phyloP scores from a whole-genome alignment of 2,113 vertebrate genomes.

The Dissostichus mawsoni region DNA sequence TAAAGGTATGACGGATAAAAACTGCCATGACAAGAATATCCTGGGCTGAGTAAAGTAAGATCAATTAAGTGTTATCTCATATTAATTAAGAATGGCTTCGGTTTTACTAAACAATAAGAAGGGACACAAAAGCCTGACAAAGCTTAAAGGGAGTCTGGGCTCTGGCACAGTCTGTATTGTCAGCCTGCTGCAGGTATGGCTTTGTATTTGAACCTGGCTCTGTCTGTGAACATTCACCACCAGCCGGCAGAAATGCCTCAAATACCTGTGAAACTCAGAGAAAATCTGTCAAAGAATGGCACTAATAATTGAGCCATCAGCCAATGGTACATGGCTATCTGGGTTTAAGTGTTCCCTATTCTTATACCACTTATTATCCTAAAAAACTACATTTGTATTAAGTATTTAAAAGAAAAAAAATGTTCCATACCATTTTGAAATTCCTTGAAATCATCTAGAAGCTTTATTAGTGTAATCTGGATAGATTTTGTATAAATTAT shows the following conservation, averaged over 20 bases:
- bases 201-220: conserved; percentile 62
- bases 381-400: background rate
- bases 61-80: conserved; percentile 14
- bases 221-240: conserved; percentile 29
- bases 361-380: background rate
- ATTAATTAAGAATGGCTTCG: conserved; percentile 34
- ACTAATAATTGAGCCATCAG: background rate
- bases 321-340: conserved; percentile 1
- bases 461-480: too few species aligned
- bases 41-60: background rate
- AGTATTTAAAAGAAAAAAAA: background rate
- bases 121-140: conserved; percentile 60
- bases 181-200: conserved; percentile 42
- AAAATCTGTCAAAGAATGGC: background rate
- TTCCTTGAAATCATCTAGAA: background rate
- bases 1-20: conserved; percentile 76
- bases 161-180: conserved; percentile 77
- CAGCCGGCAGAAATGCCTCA: conserved; percentile 35
- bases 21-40: conserved; percentile 8
- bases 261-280: conserved; percentile 29
- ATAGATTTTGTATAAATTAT: background rate
- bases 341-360: background rate
- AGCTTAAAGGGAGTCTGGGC: conserved; percentile 56
- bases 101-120: conserved; percentile 21
- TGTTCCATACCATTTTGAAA: too few species aligned